Evolutionary conservation across 2,888 invertebrate species (phyloP), one percentile per base, ranked within the genome.

Genomic region (Helobdella robusta): DNA sequence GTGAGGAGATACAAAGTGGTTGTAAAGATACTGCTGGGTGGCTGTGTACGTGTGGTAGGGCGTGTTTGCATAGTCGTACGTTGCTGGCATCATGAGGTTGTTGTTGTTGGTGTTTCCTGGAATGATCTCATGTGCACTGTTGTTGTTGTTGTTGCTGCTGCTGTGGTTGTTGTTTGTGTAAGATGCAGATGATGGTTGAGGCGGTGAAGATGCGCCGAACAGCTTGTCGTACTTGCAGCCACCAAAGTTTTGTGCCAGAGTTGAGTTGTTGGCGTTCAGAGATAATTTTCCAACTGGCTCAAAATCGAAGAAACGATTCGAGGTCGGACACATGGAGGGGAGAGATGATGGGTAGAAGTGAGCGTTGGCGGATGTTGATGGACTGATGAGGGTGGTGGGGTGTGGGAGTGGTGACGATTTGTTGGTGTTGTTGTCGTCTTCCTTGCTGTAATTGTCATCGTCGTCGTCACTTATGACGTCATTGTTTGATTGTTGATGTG

Each of bases 21-120:
- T 44, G 62, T 62, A 62, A 8, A 62, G 62, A 32, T 62, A 62
- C n/a, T 62, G 62, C 30, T 50, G 48, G 15, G 34, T 20, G 62
- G 8, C 50, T 6, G 48, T 25, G 50, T 62, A 62, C 50, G 48
- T n/a, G 60, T 60, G 34, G 50, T 62, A 44, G 32, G 48, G 30
- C 20, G 48, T 28, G 32, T 25, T 25, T 1, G 30, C 32, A 18
- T 56, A 56, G 28, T 56, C 56, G 32, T 56, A 56, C 11, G 44
- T n/a, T n/a, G n/a, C n/a, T n/a, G n/a, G n/a, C n/a, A n/a, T n/a
- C n/a, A n/a, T n/a, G 15, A n/a, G 28, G 28, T 32, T 32, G 28
- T 28, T 2, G n/a, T 6, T 56, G 2, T 28, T 30, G 1, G 56
- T 56, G 5, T 56, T 32, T 3, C 30, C 28, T 6, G 56, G 28